Evolutionary conservation across 2,797 vertebrate genomes (phyloP).

Genomic region (Sebastes minor): DNA sequence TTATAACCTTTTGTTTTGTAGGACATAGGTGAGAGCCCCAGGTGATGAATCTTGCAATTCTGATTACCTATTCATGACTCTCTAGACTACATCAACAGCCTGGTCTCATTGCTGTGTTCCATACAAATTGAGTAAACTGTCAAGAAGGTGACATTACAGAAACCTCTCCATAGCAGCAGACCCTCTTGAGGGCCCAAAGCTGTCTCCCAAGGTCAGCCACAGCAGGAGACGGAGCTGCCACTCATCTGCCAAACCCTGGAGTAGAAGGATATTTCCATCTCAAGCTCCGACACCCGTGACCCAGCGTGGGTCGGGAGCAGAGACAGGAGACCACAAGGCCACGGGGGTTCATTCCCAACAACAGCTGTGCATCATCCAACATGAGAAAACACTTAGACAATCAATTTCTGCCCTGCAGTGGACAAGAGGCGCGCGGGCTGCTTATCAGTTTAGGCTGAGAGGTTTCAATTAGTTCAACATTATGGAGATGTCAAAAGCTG

Average conservation of each 20-base stretch:
- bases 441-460: slow-evolving; percentile 4
- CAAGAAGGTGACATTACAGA: not conserved
- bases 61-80: not conserved
- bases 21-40: not conserved
- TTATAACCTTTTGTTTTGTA: not conserved
- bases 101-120: not conserved
- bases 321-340: slow-evolving; percentile 30
- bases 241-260: slow-evolving; percentile 81
- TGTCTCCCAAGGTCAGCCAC: slow-evolving; percentile 79
- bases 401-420: slow-evolving; percentile 19
- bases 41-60: not conserved
- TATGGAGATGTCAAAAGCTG: not conserved
- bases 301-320: slow-evolving; percentile 31
- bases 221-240: slow-evolving; percentile 77
- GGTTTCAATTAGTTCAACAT: slow-evolving; percentile 13
- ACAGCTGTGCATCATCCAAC: slow-evolving; percentile 57
- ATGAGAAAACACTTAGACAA: slow-evolving; percentile 38
- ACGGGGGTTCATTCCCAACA: slow-evolving; percentile 46
- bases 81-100: not conserved
- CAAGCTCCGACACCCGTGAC: slow-evolving; percentile 72
- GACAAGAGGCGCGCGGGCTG: not conserved
- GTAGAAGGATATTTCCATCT: slow-evolving; percentile 85
- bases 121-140: not conserved
- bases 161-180: slow-evolving; percentile 66
- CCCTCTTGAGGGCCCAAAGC: slow-evolving; percentile 69